These are phyloP conservation scores for Ophion ellenae DNA, from an alignment of 2,888 invertebrate species.

Conservation along the genomic window DNA sequence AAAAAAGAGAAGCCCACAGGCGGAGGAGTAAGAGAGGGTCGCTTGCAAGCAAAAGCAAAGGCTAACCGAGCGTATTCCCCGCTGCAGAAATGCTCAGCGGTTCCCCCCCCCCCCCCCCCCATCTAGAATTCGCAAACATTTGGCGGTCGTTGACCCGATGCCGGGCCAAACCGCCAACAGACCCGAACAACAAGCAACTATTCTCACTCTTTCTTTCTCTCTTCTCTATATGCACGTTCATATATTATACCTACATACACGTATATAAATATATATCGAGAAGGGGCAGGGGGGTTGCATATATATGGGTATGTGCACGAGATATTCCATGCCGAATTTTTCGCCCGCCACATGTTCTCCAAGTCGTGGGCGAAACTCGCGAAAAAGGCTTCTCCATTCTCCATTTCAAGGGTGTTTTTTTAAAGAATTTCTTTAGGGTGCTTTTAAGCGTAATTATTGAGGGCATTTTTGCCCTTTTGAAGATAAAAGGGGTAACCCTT, in stretches of 20 bases:
- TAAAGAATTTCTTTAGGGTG: no score
- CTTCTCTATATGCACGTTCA: constrained; percentile 38
- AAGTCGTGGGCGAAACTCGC: neutral
- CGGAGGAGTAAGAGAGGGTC: constrained; percentile 56
- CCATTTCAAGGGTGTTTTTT: neutral
- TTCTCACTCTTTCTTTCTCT: constrained; percentile 69
- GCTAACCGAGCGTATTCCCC: constrained; percentile 44
- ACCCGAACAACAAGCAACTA: constrained; percentile 78
- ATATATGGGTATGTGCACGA: neutral
- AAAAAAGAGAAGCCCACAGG: constrained; percentile 36
- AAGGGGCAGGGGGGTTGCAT: neutral
- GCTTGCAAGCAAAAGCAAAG: constrained; percentile 50
- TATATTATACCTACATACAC: constrained; percentile 17
- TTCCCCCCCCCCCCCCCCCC: constrained; percentile 52
- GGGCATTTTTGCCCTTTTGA: no score
- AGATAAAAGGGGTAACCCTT: no score
- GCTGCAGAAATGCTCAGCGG: constrained; percentile 56
- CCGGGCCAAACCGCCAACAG: constrained; percentile 80
- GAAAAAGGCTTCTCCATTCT: neutral
- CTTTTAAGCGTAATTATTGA: no score
- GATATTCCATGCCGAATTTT: neutral
- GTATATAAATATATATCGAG: constrained; percentile 1
- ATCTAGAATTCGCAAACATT: constrained; percentile 81
- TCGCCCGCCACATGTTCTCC: neutral
- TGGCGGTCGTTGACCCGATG: constrained; percentile 81